These are phyloP conservation scores for Cantharis nigra DNA, from an alignment of 2,888 invertebrate genomes.

Conservation along the genomic window DNA sequence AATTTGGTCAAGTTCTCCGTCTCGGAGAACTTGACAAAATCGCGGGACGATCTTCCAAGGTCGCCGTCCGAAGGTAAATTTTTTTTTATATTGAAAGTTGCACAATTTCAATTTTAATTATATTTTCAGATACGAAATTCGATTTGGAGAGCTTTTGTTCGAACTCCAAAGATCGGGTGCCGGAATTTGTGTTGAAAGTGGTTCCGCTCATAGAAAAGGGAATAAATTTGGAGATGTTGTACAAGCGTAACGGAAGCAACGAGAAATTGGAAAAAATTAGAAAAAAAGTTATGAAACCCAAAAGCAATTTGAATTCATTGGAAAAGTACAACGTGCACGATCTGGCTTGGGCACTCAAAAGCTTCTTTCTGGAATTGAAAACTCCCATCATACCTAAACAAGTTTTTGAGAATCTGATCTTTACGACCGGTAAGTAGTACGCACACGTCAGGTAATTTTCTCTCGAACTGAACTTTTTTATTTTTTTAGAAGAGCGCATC, in stretches of 20 bases:
- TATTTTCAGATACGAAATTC: slow-evolving; percentile 18
- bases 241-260: slow-evolving; percentile 82
- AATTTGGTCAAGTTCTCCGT: slow-evolving; percentile 20
- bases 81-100: not conserved
- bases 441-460: not conserved
- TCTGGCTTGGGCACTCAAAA: slow-evolving; percentile 85
- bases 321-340: slow-evolving; percentile 74
- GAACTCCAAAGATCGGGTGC: slow-evolving; percentile 57
- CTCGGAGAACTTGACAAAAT: slow-evolving; percentile 21
- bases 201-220: slow-evolving; percentile 75
- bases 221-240: slow-evolving; percentile 77
- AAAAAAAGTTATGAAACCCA: slow-evolving; percentile 44
- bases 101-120: not conserved
- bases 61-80: slow-evolving; percentile 15
- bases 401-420: slow-evolving; percentile 53
- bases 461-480: not conserved
- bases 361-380: slow-evolving; percentile 89
- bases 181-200: slow-evolving; percentile 79
- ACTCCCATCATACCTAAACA: slow-evolving; percentile 83
- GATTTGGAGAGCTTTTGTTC: slow-evolving; percentile 17
- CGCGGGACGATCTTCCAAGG: slow-evolving; percentile 1
- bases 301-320: slow-evolving; percentile 38
- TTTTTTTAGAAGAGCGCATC: slow-evolving; percentile 16
- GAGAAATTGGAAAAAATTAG: slow-evolving; percentile 46
- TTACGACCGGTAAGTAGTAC: slow-evolving; percentile 74